Conservation (phyloP, 2,888 invertebrate genomes). For the Oxyscelio sp. region DNA sequence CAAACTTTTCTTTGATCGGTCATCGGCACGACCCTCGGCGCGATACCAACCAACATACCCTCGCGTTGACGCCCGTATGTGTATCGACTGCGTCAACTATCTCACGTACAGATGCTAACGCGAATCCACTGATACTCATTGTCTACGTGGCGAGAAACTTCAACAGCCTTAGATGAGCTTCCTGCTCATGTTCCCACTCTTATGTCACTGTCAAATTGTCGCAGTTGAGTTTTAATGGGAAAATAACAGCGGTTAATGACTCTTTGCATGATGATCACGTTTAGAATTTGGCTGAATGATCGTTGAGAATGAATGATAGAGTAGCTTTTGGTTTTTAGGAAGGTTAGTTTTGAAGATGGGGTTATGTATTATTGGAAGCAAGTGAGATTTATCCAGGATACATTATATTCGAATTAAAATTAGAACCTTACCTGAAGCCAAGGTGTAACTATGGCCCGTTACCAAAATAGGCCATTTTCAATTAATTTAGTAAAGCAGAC, state of each 20-base stretch:
- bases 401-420: too few species aligned
- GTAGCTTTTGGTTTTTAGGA: not conserved
- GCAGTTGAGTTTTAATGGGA: not conserved
- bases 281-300: not conserved
- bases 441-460: too few species aligned
- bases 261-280: constrained; percentile 5
- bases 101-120: constrained; percentile 71
- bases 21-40: constrained; percentile 86
- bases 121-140: constrained; percentile 77
- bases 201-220: constrained; percentile 52
- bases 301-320: not conserved
- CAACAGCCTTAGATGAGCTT: constrained; percentile 65
- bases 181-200: constrained; percentile 59
- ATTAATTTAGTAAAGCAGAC: too few species aligned
- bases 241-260: constrained; percentile 18
- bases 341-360: too few species aligned
- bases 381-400: too few species aligned
- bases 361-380: too few species aligned
- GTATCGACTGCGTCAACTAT: constrained; percentile 71
- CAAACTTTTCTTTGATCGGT: constrained; percentile 87
- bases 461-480: too few species aligned
- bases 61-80: constrained; percentile 64
- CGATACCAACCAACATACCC: constrained; percentile 60
- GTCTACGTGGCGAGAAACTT: constrained; percentile 73
- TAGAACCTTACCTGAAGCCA: too few species aligned